Base-by-base conservation (phyloP, 2,888 invertebrate genomes). In the Rutpela maculata region DNA sequence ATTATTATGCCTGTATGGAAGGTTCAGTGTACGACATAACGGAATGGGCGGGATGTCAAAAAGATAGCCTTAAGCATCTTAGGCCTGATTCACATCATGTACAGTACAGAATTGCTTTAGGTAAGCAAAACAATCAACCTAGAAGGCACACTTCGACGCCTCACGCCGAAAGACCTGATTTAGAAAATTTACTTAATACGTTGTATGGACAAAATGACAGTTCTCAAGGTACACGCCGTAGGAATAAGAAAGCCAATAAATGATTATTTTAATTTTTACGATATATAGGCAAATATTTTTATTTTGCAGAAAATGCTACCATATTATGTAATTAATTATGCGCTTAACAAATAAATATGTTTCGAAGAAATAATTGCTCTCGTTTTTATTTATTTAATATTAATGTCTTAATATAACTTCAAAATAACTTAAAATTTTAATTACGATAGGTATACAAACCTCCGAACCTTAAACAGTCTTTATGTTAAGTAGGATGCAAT, bases 1-100 rank as follows among this genome's bases (percentile, higher is more conserved):
- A 97, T 91, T 98, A 98, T 92, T 97, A 96, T 90, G 98, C 98
- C 71, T 96, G 98, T 86, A 98, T 98, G 97, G 98, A 98, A 90
- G 97, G 97, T 74, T 95, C 95, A 80, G 96, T 98, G 38, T 98
- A 97, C 90, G 97, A 98, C 90, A 98, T 99, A 85, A 98, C 98
- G 63, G 97, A 98, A 90, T 98, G 98, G 98, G 98, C 98, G 22
- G 95, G 96, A 82, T 98, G 98, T 90, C 97, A 98, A 92, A 96
- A 95, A 86, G 92, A 93, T 75, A 93, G 93, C 88, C 90, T 95
- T 84, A 93, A 93, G 85, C 97, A 98, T 90, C 92, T 98, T 83
- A 94, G 96, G 90, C 96, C 97, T 15, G 97, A 98, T 91, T 95
- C 96, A 78, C 98, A 98, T 91, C 94, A 95, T 90, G 97, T 98